Evolutionary conservation across 2,888 invertebrate species (phyloP), one percentile per base, ranked within the genome.

Genomic region (Calliopum simillimum): DNA sequence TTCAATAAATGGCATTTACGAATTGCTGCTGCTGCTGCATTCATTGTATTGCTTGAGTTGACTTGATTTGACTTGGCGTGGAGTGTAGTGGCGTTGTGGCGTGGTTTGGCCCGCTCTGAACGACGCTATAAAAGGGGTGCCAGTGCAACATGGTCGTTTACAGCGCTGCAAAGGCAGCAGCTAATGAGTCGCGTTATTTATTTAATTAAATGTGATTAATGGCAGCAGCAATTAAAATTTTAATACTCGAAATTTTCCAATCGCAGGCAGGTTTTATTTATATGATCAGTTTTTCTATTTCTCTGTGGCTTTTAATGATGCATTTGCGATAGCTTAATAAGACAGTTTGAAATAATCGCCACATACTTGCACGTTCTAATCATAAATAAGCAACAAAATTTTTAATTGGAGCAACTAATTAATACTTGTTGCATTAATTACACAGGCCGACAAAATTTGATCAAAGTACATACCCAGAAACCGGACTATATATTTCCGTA

Each of bases 301-400:
- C 49, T 25, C 25, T 33, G 47, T 33, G 21, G 16, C 16, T 63
- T 33, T 23, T 11, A 8, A n/a, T 49, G 33, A 49, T 49, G 25
- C 44, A n/a, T 23, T 41, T 56, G 66, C 66, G 25, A n/a, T 44
- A 43, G 16, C 33, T 56, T 66, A 33, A 41, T 59, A 59, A 43
- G 59, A 33, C n/a, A 41, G 19, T 5, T 12, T 33, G 4, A 43
- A 14, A 69, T 71, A 71, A 67, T 59, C 69, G 73, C 58, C 62
- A 73, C 62, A 73, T 73, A 66, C 64, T 73, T 71, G 63, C 73
- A 71, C 73, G 73, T 71, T 73, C 69, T 67, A 73, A 67, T 69
- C 65, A 66, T 70, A 65, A 71, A 69, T 63, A 19, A 33, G 33
- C 33, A 33, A 33, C 33, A 33, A 8, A 4, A 33, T 19, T 62